Conservation (phyloP, 2,888 invertebrate species). For the Cephus rjabovi region DNA sequence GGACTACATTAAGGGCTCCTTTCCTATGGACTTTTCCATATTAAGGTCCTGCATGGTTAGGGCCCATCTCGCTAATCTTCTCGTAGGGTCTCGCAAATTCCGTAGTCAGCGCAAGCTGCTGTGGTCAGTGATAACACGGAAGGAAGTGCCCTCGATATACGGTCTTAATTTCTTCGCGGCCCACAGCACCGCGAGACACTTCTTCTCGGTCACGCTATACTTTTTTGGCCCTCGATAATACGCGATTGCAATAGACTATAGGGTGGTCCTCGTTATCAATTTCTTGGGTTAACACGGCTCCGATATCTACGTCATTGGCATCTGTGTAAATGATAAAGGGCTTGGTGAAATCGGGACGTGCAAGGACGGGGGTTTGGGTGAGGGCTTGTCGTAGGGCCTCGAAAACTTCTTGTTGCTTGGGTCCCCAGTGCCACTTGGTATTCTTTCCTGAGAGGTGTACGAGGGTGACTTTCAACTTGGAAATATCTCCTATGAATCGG, state of each 20-base stretch:
- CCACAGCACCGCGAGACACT: conserved; percentile 27
- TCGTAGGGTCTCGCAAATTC: too few relatives aligned
- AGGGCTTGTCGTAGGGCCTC: conserved; percentile 14
- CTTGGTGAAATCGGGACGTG: conserved; percentile 18
- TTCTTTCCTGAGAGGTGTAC: conserved; percentile 2
- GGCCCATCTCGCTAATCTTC: too few relatives aligned
- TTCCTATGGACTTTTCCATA: too few relatives aligned
- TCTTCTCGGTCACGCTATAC: conserved; percentile 14
- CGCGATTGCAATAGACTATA: too few relatives aligned
- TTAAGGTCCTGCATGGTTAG: too few relatives aligned
- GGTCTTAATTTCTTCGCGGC: too few relatives aligned
- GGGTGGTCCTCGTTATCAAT: background rate
- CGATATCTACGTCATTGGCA: too few relatives aligned
- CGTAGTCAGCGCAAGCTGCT: conserved; percentile 12
- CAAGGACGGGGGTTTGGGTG: conserved; percentile 19
- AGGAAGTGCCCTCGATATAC: too few relatives aligned
- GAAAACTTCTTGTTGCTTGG: conserved; percentile 2
- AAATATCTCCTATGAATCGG: conserved; percentile 12
- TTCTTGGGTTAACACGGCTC: background rate
- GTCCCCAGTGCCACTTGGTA: conserved; percentile 10
- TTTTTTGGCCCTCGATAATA: too few relatives aligned
- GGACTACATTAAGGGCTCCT: conserved; percentile 11
- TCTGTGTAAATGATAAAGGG: background rate
- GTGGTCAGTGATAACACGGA: too few relatives aligned
- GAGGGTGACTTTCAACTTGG: background rate